Percentiles rank a stretch among this genome's conserved stretches.
phyloP scores from a whole-genome alignment of 2,888 invertebrate species.

The Acleris literana region DNA sequence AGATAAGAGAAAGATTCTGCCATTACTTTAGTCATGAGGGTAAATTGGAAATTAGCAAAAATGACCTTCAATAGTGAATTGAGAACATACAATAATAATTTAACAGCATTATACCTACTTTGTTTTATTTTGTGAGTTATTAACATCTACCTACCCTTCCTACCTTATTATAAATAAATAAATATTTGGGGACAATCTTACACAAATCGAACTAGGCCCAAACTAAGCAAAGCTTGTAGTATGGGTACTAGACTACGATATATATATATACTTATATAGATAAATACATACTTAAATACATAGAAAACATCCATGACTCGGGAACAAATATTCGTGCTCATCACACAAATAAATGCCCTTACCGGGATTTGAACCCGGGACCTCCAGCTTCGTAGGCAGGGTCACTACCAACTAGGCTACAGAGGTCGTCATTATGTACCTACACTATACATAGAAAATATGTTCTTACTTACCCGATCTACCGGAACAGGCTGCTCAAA shows the following conservation, averaged over 20 bases:
- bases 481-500: constrained; percentile 35
- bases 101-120: constrained; percentile 24
- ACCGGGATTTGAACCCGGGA: too few species aligned
- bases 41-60: too few species aligned
- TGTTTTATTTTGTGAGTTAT: constrained; percentile 17
- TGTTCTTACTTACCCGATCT: constrained; percentile 24
- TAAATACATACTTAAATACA: too few species aligned
- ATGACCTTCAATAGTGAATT: constrained; percentile 24
- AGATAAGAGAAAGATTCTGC: constrained; percentile 23
- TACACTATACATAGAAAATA: constrained; percentile 32
- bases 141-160: constrained; percentile 9
- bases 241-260: too few species aligned
- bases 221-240: constrained; percentile 7
- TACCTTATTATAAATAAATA: constrained; percentile 8
- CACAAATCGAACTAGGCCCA: constrained; percentile 7
- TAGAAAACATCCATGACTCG: too few species aligned
- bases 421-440: constrained; percentile 21
- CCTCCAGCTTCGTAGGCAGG: too few species aligned
- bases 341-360: too few species aligned
- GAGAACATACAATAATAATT: constrained; percentile 25
- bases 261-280: too few species aligned
- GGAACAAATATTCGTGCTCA: too few species aligned
- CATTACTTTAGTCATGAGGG: constrained; percentile 5
- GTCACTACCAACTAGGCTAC: constrained; percentile 3
- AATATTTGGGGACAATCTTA: constrained; percentile 8